Base-by-base conservation (phyloP, 92 coral and sea anemone genomes). In the Nematostella vectensis region DNA sequence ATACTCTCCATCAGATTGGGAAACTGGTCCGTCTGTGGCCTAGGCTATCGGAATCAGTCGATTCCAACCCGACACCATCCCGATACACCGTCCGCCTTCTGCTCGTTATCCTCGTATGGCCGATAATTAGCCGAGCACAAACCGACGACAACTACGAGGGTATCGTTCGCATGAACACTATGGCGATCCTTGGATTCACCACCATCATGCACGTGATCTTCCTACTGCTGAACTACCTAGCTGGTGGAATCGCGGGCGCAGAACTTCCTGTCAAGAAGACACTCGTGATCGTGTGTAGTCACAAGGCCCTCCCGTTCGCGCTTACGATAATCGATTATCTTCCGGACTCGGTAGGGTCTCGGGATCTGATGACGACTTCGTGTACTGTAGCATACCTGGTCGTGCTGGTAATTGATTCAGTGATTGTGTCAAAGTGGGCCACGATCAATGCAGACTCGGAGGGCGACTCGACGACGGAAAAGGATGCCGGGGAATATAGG, bases 131-230 rank as follows among this genome's bases (percentile, higher is more conserved):
- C 77, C 55, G 61, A 36, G 83, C 84, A 0, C 59, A 82, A 44
- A 57, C 75, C 6, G 78, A 74, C 22, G 76, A 83, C 47, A 63
- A 85, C 13, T 91, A 69, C 53, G 48, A 52, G 18, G 70, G 47
- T 56, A 75, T 91, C 47, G 83, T 88, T 3, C 67, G 81, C 50
- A 79, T 82, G 80, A 91, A 87, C 42, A 72, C 89, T 2, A 59
- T 87, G 27, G 79, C 87, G 3, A 75, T 91, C 12, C 73, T 91
- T 1, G 86, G 88, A 11, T 91, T 76, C 79, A 79, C 88, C 0
- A 67, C 95, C 4, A 88, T 83, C 25, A 65, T 91, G 83, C 98
- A 91, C 54, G 53, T 75, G 4, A 65, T 86, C 52, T 87, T 91
- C 52, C 62, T 91, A n/a, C 68, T 91, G 53, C 38, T 87, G 36